Evolutionary conservation across 2,797 vertebrate species (phyloP).

Genomic region (Urosaurus nigricauda): DNA sequence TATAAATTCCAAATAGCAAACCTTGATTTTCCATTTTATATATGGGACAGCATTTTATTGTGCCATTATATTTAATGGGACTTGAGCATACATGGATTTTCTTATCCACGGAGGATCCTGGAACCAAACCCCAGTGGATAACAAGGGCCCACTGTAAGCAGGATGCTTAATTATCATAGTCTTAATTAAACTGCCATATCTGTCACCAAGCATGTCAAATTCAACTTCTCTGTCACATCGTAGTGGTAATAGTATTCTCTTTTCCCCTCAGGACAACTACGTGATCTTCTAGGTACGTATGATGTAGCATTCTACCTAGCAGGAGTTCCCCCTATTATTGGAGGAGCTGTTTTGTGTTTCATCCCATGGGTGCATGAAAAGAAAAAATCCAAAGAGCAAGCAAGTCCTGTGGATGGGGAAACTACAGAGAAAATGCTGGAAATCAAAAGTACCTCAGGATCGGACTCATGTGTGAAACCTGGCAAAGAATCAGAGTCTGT

Average conservation of each 20-base stretch:
- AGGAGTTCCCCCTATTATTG: conserved; percentile 92
- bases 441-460: conserved; percentile 68
- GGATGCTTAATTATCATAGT: neutral
- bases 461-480: conserved; percentile 62
- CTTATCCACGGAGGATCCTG: too few species aligned
- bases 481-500: conserved; percentile 75
- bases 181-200: neutral
- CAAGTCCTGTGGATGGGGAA: conserved; percentile 72
- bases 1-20: too few species aligned
- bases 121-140: too few species aligned
- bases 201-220: accelerated
- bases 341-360: conserved; percentile 88
- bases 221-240: neutral
- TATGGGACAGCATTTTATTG: too few species aligned
- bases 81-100: too few species aligned
- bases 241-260: conserved; percentile 18
- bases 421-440: conserved; percentile 85
- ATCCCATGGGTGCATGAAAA: conserved; percentile 92
- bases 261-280: conserved; percentile 85
- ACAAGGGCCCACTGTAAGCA: too few species aligned
- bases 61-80: too few species aligned
- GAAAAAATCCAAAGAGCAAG: conserved; percentile 71
- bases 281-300: conserved; percentile 87
- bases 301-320: conserved; percentile 94
- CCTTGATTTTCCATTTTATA: too few species aligned